Percentiles rank a stretch among this genome's conserved stretches.
Evolutionary conservation across 2,797 vertebrate species (phyloP).

Genomic region (Uromys caudimaculatus): DNA sequence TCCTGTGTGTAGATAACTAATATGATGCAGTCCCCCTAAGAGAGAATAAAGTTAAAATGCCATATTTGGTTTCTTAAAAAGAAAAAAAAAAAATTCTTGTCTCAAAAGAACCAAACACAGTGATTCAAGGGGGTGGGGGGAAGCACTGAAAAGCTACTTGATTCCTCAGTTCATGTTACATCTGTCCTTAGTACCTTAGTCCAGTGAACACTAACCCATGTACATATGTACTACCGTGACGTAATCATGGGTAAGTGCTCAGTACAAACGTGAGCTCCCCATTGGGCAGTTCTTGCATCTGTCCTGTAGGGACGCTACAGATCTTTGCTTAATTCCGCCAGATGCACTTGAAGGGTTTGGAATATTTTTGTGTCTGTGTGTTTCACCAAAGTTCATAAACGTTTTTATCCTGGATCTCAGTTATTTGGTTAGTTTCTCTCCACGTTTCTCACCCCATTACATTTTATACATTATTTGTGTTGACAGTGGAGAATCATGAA

Average conservation of each 20-base stretch:
- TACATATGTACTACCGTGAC: background rate
- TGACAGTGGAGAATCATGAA: constrained; percentile 51
- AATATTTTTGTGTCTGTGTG: background rate
- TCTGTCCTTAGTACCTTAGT: constrained; percentile 12
- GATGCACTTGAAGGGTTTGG: constrained; percentile 23
- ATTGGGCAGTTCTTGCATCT: constrained; percentile 36
- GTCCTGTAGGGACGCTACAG: background rate
- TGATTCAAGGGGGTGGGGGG: constrained; percentile 48
- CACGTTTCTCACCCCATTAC: background rate
- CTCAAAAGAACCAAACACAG: constrained; percentile 79
- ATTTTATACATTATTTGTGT: constrained; percentile 65
- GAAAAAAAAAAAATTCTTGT: constrained; percentile 79
- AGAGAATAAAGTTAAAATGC: constrained; percentile 79
- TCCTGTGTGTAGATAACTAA: constrained; percentile 78
- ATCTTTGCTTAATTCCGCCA: background rate
- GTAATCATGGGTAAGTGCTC: constrained; percentile 61
- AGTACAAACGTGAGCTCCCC: constrained; percentile 51
- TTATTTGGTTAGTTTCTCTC: constrained; percentile 71
- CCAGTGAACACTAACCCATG: constrained; percentile 43
- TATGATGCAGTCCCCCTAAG: constrained; percentile 81
- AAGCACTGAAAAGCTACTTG: constrained; percentile 59
- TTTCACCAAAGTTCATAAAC: constrained; percentile 71
- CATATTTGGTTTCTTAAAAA: constrained; percentile 73
- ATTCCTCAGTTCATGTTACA: constrained; percentile 59
- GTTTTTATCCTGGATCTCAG: constrained; percentile 73